Conservation (phyloP, 2,888 invertebrate species). For the Enchytraeus crypticus region DNA sequence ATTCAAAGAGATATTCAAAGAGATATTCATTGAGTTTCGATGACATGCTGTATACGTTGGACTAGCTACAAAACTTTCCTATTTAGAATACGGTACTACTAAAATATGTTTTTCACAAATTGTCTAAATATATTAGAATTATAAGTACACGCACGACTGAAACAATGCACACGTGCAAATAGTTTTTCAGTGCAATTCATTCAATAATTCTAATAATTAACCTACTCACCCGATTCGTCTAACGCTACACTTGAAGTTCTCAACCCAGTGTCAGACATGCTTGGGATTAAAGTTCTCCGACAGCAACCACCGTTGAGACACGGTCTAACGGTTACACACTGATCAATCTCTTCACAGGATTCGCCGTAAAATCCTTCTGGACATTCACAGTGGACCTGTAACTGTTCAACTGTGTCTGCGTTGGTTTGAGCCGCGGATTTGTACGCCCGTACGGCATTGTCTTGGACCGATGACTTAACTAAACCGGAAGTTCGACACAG, state of each 20-base stretch:
- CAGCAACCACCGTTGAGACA: conserved; percentile 10
- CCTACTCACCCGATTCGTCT: too few species aligned
- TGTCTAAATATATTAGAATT: too few species aligned
- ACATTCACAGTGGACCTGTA: conserved; percentile 34
- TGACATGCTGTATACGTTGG: too few species aligned
- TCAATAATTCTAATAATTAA: not conserved
- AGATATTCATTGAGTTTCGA: too few species aligned
- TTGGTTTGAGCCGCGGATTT: not conserved
- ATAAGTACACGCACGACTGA: too few species aligned
- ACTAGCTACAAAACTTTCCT: too few species aligned
- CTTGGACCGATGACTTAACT: not conserved
- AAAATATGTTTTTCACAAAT: too few species aligned
- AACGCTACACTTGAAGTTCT: not conserved
- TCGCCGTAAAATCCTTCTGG: conserved; percentile 31
- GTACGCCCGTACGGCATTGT: not conserved
- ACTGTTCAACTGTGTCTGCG: not conserved
- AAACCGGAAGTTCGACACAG: conserved; percentile 22
- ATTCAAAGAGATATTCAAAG: too few species aligned
- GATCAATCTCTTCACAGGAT: conserved; percentile 33
- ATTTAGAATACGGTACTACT: too few species aligned
- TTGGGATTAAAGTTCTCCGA: not conserved
- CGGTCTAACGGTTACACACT: conserved; percentile 23
- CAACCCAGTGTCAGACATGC: not conserved
- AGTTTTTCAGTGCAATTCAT: too few species aligned
- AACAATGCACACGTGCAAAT: too few species aligned